Percentiles rank a stretch among this genome's conserved stretches.
These are phyloP conservation scores for Setophaga coronata DNA, from an alignment of 2,113 vertebrate genomes.

Conservation along the genomic window DNA sequence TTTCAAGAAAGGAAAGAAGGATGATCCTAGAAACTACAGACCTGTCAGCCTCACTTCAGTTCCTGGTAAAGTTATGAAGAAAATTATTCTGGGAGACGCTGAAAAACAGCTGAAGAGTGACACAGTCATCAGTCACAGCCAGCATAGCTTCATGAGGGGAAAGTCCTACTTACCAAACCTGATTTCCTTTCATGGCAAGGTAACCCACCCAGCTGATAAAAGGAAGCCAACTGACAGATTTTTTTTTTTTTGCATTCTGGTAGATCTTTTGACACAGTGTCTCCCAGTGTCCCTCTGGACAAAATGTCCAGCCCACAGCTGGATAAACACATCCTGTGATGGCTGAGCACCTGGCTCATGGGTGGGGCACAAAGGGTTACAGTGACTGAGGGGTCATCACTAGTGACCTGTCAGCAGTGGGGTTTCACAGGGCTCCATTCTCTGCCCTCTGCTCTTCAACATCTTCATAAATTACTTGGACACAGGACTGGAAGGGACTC, in stretches of 20 bases:
- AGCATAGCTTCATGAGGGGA: no score
- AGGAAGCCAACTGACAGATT: not conserved
- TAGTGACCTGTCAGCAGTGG: not conserved
- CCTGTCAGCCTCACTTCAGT: not conserved
- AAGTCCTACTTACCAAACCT: not conserved
- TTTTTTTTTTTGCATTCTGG: not conserved
- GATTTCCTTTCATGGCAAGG: not conserved
- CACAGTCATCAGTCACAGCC: not conserved
- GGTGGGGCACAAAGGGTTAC: not conserved
- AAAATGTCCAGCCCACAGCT: not conserved
- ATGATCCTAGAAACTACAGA: not conserved
- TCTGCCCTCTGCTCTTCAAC: not conserved
- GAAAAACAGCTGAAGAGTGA: not conserved
- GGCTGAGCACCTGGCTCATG: not conserved
- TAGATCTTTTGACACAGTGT: not conserved
- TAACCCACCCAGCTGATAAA: not conserved
- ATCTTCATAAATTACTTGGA: fast-evolving
- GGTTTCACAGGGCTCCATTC: not conserved
- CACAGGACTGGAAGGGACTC: fast-evolving
- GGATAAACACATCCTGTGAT: not conserved
- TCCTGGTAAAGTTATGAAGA: not conserved
- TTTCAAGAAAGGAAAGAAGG: not conserved
- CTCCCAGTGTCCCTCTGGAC: not conserved
- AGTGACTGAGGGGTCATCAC: not conserved
- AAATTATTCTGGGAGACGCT: not conserved